These are phyloP conservation scores for Crypturellus tataupa DNA, from an alignment of 2,797 vertebrate genomes.

Conservation along the genomic window DNA sequence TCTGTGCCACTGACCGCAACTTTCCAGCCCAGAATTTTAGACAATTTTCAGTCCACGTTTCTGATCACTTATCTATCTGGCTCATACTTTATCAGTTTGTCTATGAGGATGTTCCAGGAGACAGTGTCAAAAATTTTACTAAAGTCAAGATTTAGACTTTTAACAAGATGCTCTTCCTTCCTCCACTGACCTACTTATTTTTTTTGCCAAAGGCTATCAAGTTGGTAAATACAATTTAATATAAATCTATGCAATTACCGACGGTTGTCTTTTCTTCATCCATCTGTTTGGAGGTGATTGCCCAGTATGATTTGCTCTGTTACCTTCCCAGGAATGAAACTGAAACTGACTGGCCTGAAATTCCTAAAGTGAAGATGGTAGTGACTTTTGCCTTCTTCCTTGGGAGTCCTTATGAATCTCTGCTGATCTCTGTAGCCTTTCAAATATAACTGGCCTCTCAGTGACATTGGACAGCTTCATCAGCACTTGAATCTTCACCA, in stretches of 20 bases:
- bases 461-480: not conserved
- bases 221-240: not conserved
- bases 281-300: not conserved
- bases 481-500: too few species aligned
- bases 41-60: not conserved
- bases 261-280: not conserved
- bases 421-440: not conserved
- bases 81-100: not conserved
- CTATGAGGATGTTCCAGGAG: not conserved
- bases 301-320: not conserved
- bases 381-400: not conserved
- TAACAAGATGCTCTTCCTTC: not conserved
- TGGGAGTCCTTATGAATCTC: not conserved
- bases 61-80: not conserved
- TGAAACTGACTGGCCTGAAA: not conserved
- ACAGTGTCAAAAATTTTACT: not conserved
- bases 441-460: not conserved
- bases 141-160: not conserved
- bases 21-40: not conserved
- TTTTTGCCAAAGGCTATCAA: not conserved
- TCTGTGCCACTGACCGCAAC: not conserved
- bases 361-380: not conserved
- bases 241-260: not conserved
- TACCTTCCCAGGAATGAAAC: not conserved
- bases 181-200: not conserved